A percentile compares a stretch with the other conserved stretches of the same genome.
Evolutionary conservation across 2,888 invertebrate genomes (phyloP).

Genomic region (Cacoxenus indagator): DNA sequence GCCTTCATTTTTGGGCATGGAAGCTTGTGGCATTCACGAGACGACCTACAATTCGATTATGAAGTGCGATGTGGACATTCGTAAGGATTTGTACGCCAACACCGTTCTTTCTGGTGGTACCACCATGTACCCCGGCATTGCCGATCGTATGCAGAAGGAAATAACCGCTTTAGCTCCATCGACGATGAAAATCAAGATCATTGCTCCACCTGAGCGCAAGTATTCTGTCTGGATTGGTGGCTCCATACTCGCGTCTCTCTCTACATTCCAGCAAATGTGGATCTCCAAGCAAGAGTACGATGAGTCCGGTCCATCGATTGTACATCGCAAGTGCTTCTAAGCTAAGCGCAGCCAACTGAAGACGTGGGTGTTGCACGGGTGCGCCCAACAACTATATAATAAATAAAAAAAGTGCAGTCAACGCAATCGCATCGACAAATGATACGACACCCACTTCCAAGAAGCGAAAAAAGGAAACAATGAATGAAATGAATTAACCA

Average conservation of each 20-base stretch:
- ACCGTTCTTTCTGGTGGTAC: constrained; percentile 94
- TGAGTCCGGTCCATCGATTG: constrained; percentile 95
- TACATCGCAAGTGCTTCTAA: constrained; percentile 99
- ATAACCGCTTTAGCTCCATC: constrained; percentile 92
- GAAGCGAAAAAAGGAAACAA: not conserved
- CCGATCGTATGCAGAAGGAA: constrained; percentile 93
- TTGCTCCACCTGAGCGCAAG: constrained; percentile 93
- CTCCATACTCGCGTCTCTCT: constrained; percentile 89
- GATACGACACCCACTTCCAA: not conserved
- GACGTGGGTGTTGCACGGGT: constrained; percentile 43
- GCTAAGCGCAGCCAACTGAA: constrained; percentile 72
- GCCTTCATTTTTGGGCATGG: constrained; percentile 91
- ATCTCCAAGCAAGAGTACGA: constrained; percentile 98
- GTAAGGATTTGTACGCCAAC: constrained; percentile 96
- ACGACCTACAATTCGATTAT: constrained; percentile 96
- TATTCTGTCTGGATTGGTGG: constrained; percentile 97
- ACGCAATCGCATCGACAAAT: not conserved
- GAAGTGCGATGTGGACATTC: constrained; percentile 97
- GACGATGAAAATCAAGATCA: constrained; percentile 95
- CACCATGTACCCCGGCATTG: constrained; percentile 95
- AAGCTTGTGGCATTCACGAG: constrained; percentile 89
- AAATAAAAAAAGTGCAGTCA: constrained; percentile 16
- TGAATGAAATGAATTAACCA: constrained; percentile 30
- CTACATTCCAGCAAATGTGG: constrained; percentile 97
- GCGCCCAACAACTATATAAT: constrained; percentile 4